Percentiles rank a stretch among this genome's conserved stretches.
Conservation (phyloP, 1,140 invertebrate genomes). For the Scaptodrosophila lebanonensis region DNA sequence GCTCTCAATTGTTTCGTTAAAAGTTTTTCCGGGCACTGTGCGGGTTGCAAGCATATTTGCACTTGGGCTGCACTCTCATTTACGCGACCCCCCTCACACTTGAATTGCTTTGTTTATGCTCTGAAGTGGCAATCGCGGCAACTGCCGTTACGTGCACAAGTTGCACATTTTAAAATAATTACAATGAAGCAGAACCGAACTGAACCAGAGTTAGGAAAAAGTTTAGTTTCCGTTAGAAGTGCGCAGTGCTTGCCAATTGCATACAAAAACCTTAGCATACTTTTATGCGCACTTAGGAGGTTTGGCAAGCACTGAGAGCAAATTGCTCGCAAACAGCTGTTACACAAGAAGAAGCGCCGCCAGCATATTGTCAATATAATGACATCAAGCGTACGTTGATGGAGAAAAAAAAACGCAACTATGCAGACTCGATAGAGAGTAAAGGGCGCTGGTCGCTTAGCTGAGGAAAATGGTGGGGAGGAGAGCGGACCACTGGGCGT, state of each 20-base stretch:
- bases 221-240: constrained; percentile 9
- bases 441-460: no score
- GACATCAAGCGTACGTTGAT: constrained; percentile 56
- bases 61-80: no score
- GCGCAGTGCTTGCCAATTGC: neutral
- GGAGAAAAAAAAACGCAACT: constrained; percentile 13
- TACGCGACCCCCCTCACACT: neutral
- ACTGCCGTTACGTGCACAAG: constrained; percentile 72
- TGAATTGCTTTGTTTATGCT: constrained; percentile 56
- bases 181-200: constrained; percentile 36
- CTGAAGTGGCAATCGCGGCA: constrained; percentile 68
- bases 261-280: constrained; percentile 47
- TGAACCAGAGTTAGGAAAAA: constrained; percentile 16
- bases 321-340: constrained; percentile 53
- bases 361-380: constrained; percentile 51
- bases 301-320: constrained; percentile 54
- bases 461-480: no score
- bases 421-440: no score
- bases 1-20: neutral
- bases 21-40: neutral
- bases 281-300: constrained; percentile 53
- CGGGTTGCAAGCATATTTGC: no score
- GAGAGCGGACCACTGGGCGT: neutral
- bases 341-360: constrained; percentile 24
- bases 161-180: constrained; percentile 75